phyloP scores from a whole-genome alignment of 2,888 invertebrate species.

The Mesochorus sp. region DNA sequence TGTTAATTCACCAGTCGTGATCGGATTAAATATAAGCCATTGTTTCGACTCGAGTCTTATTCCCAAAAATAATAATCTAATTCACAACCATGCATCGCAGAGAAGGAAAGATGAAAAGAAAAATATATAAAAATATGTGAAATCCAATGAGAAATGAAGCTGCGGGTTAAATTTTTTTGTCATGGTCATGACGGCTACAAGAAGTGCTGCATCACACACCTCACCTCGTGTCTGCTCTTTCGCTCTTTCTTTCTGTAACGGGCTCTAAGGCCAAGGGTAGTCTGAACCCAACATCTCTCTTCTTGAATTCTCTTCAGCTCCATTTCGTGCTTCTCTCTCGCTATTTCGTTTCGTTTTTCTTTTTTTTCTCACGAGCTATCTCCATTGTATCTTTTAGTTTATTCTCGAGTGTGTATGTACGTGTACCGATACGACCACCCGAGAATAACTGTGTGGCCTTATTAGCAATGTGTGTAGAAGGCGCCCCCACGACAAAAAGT shows the following conservation, averaged over 20 bases:
- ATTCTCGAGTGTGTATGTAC: neutral
- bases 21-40: neutral
- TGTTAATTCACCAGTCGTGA: too few relatives aligned
- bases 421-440: neutral
- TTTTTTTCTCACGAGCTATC: neutral
- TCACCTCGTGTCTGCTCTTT: too few relatives aligned
- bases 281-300: conserved; percentile 40
- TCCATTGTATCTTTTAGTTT: neutral
- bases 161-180: conserved; percentile 27
- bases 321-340: neutral
- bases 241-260: conserved; percentile 28
- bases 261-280: conserved; percentile 53
- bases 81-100: neutral
- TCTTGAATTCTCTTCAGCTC: conserved; percentile 16
- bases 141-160: conserved; percentile 28
- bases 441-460: conserved; percentile 14
- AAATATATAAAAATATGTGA: neutral
- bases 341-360: neutral
- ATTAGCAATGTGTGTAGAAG: conserved; percentile 31
- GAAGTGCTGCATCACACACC: conserved; percentile 25
- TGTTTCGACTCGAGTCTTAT: neutral
- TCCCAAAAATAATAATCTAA: conserved; percentile 12
- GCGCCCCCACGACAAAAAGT: conserved; percentile 25
- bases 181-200: conserved; percentile 36
- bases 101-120: neutral